phyloP scores from a whole-genome alignment of 2,888 invertebrate species.

The Phyto melanocephala region DNA sequence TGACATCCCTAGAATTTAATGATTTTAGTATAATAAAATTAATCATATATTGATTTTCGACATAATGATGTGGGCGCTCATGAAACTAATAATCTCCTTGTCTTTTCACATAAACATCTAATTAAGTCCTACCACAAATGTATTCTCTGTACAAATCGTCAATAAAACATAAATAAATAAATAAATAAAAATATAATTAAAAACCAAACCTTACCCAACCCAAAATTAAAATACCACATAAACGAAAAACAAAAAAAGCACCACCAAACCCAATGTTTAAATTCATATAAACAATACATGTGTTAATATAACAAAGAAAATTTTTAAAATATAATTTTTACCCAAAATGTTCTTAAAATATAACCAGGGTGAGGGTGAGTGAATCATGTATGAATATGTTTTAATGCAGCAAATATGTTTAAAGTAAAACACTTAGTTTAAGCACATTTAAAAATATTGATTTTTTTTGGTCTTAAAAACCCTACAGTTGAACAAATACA shows the following conservation, averaged over 20 bases:
- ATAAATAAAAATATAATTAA: slow-evolving; percentile 31
- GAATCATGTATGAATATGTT: not conserved
- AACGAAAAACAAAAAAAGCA: not conserved
- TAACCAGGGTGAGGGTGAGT: not conserved
- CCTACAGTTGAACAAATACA: not conserved
- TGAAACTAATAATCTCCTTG: slow-evolving; percentile 7
- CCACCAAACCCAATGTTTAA: not conserved
- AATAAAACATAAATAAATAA: slow-evolving; percentile 22
- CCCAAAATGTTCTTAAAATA: slow-evolving; percentile 20
- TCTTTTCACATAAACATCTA: slow-evolving; percentile 1
- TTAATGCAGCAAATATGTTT: too few species aligned
- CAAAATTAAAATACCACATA: slow-evolving; percentile 13
- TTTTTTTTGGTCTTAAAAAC: not conserved
- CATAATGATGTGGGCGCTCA: slow-evolving; percentile 28
- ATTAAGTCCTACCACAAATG: slow-evolving; percentile 31
- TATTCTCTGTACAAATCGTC: not conserved
- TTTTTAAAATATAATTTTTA: not conserved
- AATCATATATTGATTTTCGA: slow-evolving; percentile 4
- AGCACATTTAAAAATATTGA: slow-evolving; percentile 30
- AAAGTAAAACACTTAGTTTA: slow-evolving; percentile 1
- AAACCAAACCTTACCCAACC: slow-evolving; percentile 53
- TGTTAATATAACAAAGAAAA: slow-evolving; percentile 1
- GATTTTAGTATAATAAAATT: not conserved
- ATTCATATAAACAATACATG: not conserved
- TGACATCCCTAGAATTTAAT: not conserved